Conservation (phyloP, 2,113 vertebrate genomes). For the Megalops atlanticus region DNA sequence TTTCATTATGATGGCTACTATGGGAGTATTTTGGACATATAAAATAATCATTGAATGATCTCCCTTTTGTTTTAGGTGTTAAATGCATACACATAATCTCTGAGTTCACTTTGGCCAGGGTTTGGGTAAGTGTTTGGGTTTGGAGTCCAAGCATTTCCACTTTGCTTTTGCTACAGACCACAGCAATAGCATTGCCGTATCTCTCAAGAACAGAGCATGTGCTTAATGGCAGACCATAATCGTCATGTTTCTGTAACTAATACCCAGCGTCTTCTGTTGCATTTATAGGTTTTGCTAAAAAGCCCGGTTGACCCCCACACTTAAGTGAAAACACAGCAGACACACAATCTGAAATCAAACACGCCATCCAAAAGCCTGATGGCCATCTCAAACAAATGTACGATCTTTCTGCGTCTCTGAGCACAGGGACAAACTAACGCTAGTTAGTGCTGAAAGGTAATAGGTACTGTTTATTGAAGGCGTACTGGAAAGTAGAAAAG, state of each 20-base stretch:
- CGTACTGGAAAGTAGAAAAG: neutral
- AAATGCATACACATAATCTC: too few relatives aligned
- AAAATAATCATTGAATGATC: too few relatives aligned
- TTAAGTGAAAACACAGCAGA: constrained; percentile 15
- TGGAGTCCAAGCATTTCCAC: neutral
- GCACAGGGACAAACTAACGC: neutral
- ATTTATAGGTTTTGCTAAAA: constrained; percentile 16
- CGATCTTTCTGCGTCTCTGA: neutral
- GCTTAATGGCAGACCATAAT: neutral
- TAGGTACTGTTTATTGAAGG: constrained; percentile 4
- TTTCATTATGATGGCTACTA: too few relatives aligned
- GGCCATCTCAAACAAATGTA: neutral
- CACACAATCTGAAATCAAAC: constrained; percentile 1
- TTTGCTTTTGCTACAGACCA: neutral
- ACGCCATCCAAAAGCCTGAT: neutral
- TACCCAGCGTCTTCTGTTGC: neutral
- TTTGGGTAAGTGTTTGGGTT: too few relatives aligned
- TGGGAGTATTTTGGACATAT: too few relatives aligned
- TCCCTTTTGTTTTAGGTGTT: too few relatives aligned
- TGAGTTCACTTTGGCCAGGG: too few relatives aligned
- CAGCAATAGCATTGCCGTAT: neutral
- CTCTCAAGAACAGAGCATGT: neutral
- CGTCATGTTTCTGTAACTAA: neutral
- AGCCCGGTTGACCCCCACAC: neutral
- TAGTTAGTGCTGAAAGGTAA: constrained; percentile 19